These are phyloP conservation scores for Balaeniceps rex DNA, from an alignment of 2,113 vertebrate species.

Conservation along the genomic window DNA sequence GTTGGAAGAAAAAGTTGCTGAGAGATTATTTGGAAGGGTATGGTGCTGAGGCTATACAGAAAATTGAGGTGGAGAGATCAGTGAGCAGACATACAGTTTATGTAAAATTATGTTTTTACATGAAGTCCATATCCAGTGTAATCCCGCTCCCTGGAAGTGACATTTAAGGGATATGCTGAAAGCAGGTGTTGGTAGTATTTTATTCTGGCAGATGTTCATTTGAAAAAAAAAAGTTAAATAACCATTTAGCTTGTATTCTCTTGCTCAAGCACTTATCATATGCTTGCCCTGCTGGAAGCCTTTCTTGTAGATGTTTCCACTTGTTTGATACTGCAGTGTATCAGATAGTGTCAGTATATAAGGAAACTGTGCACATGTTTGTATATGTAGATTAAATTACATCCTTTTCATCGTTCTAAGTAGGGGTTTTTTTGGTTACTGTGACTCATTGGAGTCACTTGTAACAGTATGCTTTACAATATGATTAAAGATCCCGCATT, in stretches of 20 bases:
- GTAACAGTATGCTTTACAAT: neutral
- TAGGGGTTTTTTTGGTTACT: neutral
- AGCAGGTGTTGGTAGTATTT: neutral
- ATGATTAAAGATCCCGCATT: neutral
- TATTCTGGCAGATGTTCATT: neutral
- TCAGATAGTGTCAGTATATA: neutral
- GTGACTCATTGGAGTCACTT: neutral
- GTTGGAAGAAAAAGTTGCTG: neutral
- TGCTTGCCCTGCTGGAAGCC: neutral
- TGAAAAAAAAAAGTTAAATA: neutral
- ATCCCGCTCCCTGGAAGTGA: neutral
- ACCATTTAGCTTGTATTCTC: neutral
- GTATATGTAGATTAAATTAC: neutral
- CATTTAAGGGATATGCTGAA: neutral
- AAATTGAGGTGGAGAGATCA: neutral
- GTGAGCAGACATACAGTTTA: neutral
- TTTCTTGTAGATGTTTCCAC: neutral
- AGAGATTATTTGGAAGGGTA: neutral
- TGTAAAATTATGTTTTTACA: neutral
- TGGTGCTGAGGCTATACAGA: neutral
- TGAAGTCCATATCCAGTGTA: neutral
- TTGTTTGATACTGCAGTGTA: neutral
- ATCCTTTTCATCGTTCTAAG: neutral
- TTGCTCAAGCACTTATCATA: neutral
- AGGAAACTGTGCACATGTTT: neutral